Evolutionary conservation across 2,888 invertebrate species (phyloP), one percentile per base, ranked within the genome.

Genomic region (Cataglyphis cursor): DNA sequence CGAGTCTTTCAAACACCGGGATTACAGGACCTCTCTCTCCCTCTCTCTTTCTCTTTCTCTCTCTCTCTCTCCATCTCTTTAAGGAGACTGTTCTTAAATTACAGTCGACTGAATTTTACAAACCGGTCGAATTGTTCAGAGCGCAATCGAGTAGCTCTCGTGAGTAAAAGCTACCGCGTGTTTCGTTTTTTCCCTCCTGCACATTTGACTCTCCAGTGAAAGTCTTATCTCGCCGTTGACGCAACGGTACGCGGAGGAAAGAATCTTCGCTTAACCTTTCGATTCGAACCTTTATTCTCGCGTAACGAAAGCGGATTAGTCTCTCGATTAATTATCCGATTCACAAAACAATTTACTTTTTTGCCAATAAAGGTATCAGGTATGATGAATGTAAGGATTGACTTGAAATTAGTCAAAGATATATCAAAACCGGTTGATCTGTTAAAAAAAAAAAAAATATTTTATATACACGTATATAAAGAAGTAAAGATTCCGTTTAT

Each of bases 231-330:
- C 68, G 82, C 21, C 18, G 44, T 74, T 92, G 90, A 92, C 84
- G 92, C 90, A 92, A 92, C 89, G 75, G 61, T 82, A 83, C 82
- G 85, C 84, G 81, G 81, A 81, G 64, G 81, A 81, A 61, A 68
- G 84, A 90, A 54, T 91, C 88, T 89, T 90, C 88, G 85, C 51
- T 85, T 91, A 89, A 91, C 91, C 92, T 92, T 92, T 92, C 87
- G 80, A 81, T 51, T 51, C 51, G n/a, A 85, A 82, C 74, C 57
- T 18, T 74, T 38, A 66, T 24, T 12, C 21, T 54, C 15, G 44
- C 31, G 65, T 41, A 70, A 70, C 73, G 66, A 78, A 65, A 74
- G 75, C 44, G 38, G 38, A 64, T 80, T 68, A 31, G 59, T 83
- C 61, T 48, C 64, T 64, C 85, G 82, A 85, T 83, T 81, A 65